These are phyloP conservation scores for Sebastes minor DNA, from an alignment of 2,797 vertebrate species.

Conservation along the genomic window DNA sequence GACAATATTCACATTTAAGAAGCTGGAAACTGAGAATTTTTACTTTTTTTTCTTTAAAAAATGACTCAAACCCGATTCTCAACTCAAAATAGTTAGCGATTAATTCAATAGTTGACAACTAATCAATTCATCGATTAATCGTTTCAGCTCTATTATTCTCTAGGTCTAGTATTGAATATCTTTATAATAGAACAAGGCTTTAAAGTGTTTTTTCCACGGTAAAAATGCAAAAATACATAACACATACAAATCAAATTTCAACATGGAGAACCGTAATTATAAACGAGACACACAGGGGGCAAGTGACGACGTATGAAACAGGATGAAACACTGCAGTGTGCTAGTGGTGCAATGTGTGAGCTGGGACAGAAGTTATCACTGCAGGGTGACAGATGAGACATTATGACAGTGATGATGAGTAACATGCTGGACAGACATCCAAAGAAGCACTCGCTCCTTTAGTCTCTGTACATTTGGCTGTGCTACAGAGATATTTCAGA, in stretches of 20 bases:
- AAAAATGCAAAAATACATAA: not conserved
- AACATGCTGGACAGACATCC: slow-evolving; percentile 6
- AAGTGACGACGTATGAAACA: slow-evolving; percentile 4
- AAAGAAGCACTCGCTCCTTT: slow-evolving; percentile 24
- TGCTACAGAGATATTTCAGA: slow-evolving; percentile 19
- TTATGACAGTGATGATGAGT: slow-evolving; percentile 20
- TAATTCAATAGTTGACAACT: too few relatives aligned
- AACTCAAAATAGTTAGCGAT: too few relatives aligned
- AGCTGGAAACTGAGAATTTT: too few relatives aligned
- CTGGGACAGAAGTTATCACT: not conserved
- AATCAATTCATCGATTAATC: too few relatives aligned
- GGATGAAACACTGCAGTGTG: slow-evolving; percentile 9
- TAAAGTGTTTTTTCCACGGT: not conserved
- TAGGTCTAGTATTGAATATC: not conserved
- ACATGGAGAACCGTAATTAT: not conserved
- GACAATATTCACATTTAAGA: too few relatives aligned
- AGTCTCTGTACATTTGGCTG: slow-evolving; percentile 27
- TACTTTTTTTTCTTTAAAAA: too few relatives aligned
- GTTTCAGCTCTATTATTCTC: not conserved
- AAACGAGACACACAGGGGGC: not conserved
- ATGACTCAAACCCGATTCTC: too few relatives aligned
- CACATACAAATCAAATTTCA: slow-evolving; percentile 1
- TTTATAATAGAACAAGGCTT: not conserved
- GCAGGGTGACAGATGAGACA: slow-evolving; percentile 5
- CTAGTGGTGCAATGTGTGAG: not conserved